Evolutionary conservation across 2,888 invertebrate species (phyloP), one percentile per base, ranked within the genome.

Genomic region (Acrobasis consociella): DNA sequence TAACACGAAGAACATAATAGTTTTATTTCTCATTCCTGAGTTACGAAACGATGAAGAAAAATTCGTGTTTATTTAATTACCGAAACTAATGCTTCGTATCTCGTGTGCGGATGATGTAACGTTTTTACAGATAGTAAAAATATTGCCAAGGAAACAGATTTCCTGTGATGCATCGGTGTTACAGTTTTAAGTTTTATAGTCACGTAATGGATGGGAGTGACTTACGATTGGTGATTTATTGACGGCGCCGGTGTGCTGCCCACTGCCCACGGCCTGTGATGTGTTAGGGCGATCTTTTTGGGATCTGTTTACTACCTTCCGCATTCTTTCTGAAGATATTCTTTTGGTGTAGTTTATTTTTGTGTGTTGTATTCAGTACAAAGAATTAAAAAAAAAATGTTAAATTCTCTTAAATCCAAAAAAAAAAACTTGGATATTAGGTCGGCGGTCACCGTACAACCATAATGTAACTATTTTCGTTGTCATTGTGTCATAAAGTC

Each of bases 271-370:
- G 31, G 31, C 7, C 74, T 80, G 75, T 73, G 76, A 75, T 76
- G 74, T 77, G 78, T 76, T 78, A 71, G 72, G 71, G 71, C 65
- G 69, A 65, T 69, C 66, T 65, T 68, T 65, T 73, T 66, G 69
- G 68, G 68, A 73, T 75, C 84, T 84, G 83, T 72, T 87, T 85
- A 82, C 82, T 82, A 76, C 87, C 89, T 87, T 89, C 88, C 89
- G 86, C 83, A 80, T 86, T 83, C 85, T 81, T 78, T 73, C 75
- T 46, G n/a, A 46, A 46, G 46, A 46, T 84, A 86, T 83, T 75
- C 72, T 73, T 82, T 86, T 87, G 86, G 86, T 88, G 83, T 68
- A 79, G 75, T 76, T 81, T 80, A 78, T 81, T 83, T 76, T 81
- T 79, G 65, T 81, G 82, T 79, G 83, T 77, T 75, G 76, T 67